Evolutionary conservation across 2,113 vertebrate species (phyloP).

Genomic region (Carettochelys insculpta): DNA sequence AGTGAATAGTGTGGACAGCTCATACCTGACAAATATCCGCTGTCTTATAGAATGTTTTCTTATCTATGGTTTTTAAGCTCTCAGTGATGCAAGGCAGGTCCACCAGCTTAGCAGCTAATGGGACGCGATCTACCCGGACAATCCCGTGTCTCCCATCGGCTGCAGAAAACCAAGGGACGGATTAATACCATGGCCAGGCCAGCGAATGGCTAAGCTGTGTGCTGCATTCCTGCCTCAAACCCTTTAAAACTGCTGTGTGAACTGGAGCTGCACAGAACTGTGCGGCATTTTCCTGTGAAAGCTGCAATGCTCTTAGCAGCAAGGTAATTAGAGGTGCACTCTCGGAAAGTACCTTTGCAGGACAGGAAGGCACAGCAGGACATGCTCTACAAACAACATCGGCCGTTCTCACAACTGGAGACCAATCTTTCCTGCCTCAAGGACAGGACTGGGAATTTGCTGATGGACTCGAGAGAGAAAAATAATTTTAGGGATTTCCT

Average conservation of each 20-base stretch:
- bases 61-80: slow-evolving; percentile 93
- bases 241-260: not conserved
- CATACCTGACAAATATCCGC: slow-evolving; percentile 96
- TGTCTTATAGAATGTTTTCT: slow-evolving; percentile 95
- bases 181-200: not conserved
- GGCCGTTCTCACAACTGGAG: not conserved
- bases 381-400: not conserved
- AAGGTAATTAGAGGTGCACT: not conserved
- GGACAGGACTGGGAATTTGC: not conserved
- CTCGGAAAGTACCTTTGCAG: not conserved
- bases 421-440: not conserved
- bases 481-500: not conserved
- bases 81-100: slow-evolving; percentile 92
- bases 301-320: not conserved
- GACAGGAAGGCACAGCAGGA: too few species aligned
- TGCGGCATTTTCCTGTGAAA: not conserved
- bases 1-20: not conserved
- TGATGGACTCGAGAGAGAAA: not conserved
- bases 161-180: slow-evolving; percentile 48
- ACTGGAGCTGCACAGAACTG: not conserved
- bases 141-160: slow-evolving; percentile 91
- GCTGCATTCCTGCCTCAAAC: not conserved
- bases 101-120: slow-evolving; percentile 90
- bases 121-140: slow-evolving; percentile 89
- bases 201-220: not conserved